These are phyloP conservation scores for Drosophila busckii DNA, from an alignment of 1,140 invertebrate genomes.

Conservation along the genomic window DNA sequence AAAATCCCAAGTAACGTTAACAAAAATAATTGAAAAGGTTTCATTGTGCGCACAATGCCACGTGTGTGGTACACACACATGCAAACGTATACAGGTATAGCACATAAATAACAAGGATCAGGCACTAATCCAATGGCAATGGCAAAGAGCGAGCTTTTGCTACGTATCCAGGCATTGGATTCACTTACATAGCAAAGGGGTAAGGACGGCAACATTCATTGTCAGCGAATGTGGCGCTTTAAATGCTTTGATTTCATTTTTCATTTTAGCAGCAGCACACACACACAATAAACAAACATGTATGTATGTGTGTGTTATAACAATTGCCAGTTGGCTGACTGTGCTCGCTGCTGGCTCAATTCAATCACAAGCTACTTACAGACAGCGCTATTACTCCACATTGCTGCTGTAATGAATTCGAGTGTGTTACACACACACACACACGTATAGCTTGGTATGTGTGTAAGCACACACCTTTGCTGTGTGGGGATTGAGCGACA, in stretches of 20 bases:
- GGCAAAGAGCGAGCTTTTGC: conserved; percentile 22
- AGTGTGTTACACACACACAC: no score
- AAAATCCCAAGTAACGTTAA: conserved; percentile 20
- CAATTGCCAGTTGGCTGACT: conserved; percentile 27
- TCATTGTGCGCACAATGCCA: conserved; percentile 41
- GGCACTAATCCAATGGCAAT: conserved; percentile 56
- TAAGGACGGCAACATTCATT: conserved; percentile 46
- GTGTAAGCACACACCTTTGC: conserved; percentile 30
- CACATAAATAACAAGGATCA: conserved; percentile 56
- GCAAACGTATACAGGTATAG: conserved; percentile 2
- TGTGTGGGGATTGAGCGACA: conserved; percentile 25
- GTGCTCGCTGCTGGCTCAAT: conserved; percentile 52
- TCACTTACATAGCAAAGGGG: conserved; percentile 26
- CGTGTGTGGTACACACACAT: conserved; percentile 12
- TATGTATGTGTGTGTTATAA: conserved; percentile 3
- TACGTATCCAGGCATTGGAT: conserved; percentile 2
- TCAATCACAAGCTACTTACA: conserved; percentile 75
- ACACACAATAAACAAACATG: conserved; percentile 9
- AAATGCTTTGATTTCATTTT: conserved; percentile 76
- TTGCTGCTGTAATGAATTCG: conserved; percentile 61
- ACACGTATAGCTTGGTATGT: no score
- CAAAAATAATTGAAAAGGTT: conserved; percentile 71
- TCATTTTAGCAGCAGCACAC: conserved; percentile 49
- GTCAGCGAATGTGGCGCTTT: conserved; percentile 67
- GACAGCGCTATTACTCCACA: conserved; percentile 62